Evolutionary conservation across 30 jellyfish, hydroid and myxozoan species (phyloP).

Genomic region (Morbakka virulenta): DNA sequence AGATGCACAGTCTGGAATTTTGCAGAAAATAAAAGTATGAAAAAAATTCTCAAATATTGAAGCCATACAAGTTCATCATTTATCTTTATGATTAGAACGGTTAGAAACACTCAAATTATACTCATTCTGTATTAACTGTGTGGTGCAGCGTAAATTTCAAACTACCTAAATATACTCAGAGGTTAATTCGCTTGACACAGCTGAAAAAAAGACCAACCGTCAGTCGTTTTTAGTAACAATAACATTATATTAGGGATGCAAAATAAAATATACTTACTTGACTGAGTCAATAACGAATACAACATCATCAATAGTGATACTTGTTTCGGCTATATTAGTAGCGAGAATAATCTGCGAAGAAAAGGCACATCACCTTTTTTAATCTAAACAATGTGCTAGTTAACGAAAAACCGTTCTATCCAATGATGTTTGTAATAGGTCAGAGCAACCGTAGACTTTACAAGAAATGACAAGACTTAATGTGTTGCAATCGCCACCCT

Average conservation of each 20-base stretch:
- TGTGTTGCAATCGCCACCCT: no score
- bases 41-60: no score
- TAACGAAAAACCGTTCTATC: neutral
- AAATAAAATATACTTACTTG: conserved; percentile 52
- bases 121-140: no score
- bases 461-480: no score
- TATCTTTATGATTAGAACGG: no score
- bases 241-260: neutral
- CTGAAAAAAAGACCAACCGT: neutral
- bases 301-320: conserved; percentile 96
- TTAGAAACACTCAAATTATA: no score
- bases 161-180: no score
- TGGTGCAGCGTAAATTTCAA: no score
- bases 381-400: no score
- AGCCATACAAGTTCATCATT: no score
- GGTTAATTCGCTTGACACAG: neutral
- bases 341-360: conserved; percentile 74
- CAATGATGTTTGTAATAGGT: neutral
- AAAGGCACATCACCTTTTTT: neutral
- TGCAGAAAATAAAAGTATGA: no score
- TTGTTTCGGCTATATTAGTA: conserved; percentile 94
- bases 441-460: neutral
- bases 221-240: neutral
- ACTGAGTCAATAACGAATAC: conserved; percentile 95
- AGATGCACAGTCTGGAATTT: no score